Percentiles rank a stretch among this genome's conserved stretches.
Conservation (phyloP, 1,140 invertebrate species). For the Pogonomyrmex californicus region DNA sequence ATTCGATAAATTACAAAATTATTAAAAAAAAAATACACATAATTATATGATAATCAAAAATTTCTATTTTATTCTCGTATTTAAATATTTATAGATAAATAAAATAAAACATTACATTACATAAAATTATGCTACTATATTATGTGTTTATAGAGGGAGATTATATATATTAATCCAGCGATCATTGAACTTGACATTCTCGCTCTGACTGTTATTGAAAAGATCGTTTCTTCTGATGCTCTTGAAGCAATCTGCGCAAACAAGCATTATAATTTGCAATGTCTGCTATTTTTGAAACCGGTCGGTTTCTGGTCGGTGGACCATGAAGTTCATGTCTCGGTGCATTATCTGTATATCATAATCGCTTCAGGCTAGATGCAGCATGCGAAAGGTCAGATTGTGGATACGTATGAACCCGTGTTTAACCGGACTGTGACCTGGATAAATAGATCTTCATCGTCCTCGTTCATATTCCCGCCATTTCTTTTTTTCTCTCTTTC, state of each 20-base stretch:
- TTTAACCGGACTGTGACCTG: slow-evolving; percentile 36
- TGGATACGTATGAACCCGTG: slow-evolving; percentile 1
- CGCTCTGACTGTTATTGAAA: slow-evolving; percentile 8
- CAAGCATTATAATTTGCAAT: slow-evolving; percentile 45
- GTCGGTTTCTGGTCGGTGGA: slow-evolving; percentile 19
- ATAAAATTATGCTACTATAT: neutral
- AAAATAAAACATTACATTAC: slow-evolving; percentile 9
- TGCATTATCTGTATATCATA: slow-evolving; percentile 49
- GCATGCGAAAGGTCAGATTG: slow-evolving; percentile 27
- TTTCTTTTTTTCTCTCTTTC: neutral
- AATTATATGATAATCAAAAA: neutral
- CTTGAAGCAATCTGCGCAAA: slow-evolving; percentile 3
- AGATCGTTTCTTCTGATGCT: slow-evolving; percentile 14
- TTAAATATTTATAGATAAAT: neutral
- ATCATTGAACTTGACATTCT: neutral
- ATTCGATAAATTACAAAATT: neutral
- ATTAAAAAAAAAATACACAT: neutral
- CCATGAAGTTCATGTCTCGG: slow-evolving; percentile 34
- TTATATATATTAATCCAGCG: neutral
- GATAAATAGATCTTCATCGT: slow-evolving; percentile 41
- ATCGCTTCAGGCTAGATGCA: slow-evolving; percentile 44
- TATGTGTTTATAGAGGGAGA: neutral
- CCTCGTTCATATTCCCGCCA: neutral
- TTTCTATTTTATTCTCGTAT: neutral
- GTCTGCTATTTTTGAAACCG: slow-evolving; percentile 2